Conservation (phyloP, 2,797 vertebrate genomes). For the Anguilla obscura region DNA sequence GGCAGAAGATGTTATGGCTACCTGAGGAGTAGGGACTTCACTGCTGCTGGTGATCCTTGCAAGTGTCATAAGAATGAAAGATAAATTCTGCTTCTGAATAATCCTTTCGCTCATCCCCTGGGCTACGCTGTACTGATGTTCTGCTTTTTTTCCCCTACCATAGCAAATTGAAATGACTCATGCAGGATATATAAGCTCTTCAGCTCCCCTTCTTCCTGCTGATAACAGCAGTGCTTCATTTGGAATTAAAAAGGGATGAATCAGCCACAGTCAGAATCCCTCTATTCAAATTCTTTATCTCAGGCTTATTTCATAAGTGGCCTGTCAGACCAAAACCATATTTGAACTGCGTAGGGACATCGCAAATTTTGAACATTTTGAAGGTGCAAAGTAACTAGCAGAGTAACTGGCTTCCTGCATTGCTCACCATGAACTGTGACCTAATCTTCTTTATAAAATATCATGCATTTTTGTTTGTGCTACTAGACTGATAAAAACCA, state of each 20-base stretch:
- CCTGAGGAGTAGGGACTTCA: not conserved
- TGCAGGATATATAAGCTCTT: not conserved
- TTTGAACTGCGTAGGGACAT: not conserved
- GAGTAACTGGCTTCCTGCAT: not conserved
- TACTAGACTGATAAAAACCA: no score
- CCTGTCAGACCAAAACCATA: not conserved
- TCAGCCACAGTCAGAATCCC: conserved; percentile 14
- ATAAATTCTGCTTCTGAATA: not conserved
- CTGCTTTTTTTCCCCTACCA: not conserved
- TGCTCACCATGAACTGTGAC: not conserved
- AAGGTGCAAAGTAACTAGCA: not conserved
- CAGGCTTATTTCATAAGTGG: not conserved
- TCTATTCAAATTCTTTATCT: not conserved
- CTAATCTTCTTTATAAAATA: not conserved
- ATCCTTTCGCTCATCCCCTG: not conserved
- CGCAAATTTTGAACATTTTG: not conserved
- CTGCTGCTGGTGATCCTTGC: not conserved
- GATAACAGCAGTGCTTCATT: not conserved
- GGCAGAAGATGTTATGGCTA: not conserved
- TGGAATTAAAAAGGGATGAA: conserved; percentile 17
- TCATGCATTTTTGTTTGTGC: no score
- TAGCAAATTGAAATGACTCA: conserved; percentile 11
- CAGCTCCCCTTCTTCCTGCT: not conserved
- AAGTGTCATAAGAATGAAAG: not conserved
- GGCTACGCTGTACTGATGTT: not conserved